Evolutionary conservation across 2,888 invertebrate species (phyloP).

Genomic region (Hybos culiciformis): DNA sequence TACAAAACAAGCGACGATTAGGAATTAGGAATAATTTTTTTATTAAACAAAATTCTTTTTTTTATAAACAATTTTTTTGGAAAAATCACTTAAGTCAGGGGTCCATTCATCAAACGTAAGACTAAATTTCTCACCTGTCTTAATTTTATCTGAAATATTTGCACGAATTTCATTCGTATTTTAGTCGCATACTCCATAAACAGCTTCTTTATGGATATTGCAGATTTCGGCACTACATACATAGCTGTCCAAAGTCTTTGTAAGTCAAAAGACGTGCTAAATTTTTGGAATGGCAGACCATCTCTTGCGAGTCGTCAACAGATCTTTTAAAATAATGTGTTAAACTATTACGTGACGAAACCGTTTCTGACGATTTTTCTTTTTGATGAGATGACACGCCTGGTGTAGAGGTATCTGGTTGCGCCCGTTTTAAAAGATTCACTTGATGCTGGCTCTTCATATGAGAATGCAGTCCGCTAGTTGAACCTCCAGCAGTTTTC

Average conservation of each 20-base stretch:
- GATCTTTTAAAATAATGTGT: neutral
- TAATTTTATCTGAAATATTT: neutral
- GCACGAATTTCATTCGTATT: neutral
- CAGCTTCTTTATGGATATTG: neutral
- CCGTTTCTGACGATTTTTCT: neutral
- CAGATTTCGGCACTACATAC: slow-evolving; percentile 1
- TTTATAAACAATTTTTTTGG: no score
- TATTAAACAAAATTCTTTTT: no score
- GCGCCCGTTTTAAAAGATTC: neutral
- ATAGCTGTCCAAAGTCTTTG: neutral
- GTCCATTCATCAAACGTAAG: slow-evolving; percentile 1
- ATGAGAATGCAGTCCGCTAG: neutral
- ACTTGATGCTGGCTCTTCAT: neutral
- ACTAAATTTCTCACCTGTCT: neutral
- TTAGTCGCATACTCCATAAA: neutral
- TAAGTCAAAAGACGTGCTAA: neutral
- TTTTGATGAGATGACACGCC: neutral
- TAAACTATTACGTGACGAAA: neutral
- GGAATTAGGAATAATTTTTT: no score
- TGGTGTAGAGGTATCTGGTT: neutral
- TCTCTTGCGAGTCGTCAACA: neutral
- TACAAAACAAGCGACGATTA: no score
- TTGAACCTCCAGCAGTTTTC: slow-evolving; percentile 1
- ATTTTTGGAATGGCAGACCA: neutral
- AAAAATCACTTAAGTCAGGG: no score